A percentile compares a stretch with the other conserved stretches of the same genome.
Evolutionary conservation across 2,797 vertebrate species (phyloP).

Genomic region (Astyanax mexicanus): DNA sequence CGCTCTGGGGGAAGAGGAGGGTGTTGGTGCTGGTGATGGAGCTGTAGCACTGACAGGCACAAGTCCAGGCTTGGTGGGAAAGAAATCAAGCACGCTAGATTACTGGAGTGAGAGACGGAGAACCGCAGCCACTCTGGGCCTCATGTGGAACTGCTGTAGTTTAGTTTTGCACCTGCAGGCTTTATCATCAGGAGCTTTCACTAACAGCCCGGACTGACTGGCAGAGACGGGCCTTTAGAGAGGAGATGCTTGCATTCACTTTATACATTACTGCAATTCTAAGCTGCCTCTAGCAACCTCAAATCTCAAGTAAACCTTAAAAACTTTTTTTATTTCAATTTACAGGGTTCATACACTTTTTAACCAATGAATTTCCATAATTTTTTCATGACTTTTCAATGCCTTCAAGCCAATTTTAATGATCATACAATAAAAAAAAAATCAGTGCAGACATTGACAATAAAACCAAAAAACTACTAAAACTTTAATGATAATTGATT

Average conservation of each 20-base stretch:
- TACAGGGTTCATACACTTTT: no score
- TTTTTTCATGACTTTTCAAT: no score
- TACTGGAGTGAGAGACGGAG: conserved; percentile 18
- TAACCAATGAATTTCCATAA: no score
- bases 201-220: conserved; percentile 8
- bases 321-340: no score
- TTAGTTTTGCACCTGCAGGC: conserved; percentile 34
- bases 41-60: conserved; percentile 13
- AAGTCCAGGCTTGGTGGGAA: conserved; percentile 30
- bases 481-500: no score
- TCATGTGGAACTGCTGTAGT: conserved; percentile 34
- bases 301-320: no score
- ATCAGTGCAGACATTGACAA: no score
- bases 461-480: no score
- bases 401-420: no score
- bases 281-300: background rate
- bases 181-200: conserved; percentile 36
- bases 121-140: conserved; percentile 18
- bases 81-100: conserved; percentile 40
- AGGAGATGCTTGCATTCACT: background rate
- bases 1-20: conserved; percentile 4
- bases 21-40: background rate
- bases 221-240: background rate
- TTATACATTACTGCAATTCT: no score
- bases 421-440: no score